A percentile compares a stretch with the other conserved stretches of the same genome.
phyloP scores from a whole-genome alignment of 2,888 invertebrate genomes.

The Meiosimyza platycephala region DNA sequence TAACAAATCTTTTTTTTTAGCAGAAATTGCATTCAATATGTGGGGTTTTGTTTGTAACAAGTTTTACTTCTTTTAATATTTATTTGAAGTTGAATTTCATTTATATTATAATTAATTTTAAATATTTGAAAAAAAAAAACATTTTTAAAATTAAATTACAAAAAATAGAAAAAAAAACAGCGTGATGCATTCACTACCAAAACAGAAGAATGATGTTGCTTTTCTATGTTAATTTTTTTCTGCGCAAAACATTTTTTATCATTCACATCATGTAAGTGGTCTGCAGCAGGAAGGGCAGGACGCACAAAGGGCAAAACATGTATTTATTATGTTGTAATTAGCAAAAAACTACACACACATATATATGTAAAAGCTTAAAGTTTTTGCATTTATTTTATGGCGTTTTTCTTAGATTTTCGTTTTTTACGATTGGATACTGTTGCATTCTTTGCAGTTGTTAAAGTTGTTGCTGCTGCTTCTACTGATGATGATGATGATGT shows the following conservation, averaged over 20 bases:
- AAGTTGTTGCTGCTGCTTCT: constrained; percentile 23
- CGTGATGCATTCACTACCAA: constrained; percentile 19
- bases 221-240: background rate
- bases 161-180: constrained; percentile 24
- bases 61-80: constrained; percentile 21
- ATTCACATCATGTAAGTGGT: background rate
- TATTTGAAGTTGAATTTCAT: constrained; percentile 29
- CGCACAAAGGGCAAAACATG: background rate
- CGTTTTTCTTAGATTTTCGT: constrained; percentile 59
- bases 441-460: constrained; percentile 27
- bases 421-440: constrained; percentile 57
- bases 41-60: constrained; percentile 17
- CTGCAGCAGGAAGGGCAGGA: background rate
- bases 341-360: background rate
- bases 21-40: background rate
- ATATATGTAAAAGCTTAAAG: background rate
- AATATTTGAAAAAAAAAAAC: constrained; percentile 23
- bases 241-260: background rate
- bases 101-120: constrained; percentile 29
- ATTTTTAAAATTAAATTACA: constrained; percentile 34
- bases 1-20: background rate
- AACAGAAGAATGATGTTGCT: background rate
- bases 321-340: background rate
- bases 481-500: constrained; percentile 8
- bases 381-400: constrained; percentile 33